Evolutionary conservation across 2,113 vertebrate species (phyloP).

Genomic region (Bos indicus): DNA sequence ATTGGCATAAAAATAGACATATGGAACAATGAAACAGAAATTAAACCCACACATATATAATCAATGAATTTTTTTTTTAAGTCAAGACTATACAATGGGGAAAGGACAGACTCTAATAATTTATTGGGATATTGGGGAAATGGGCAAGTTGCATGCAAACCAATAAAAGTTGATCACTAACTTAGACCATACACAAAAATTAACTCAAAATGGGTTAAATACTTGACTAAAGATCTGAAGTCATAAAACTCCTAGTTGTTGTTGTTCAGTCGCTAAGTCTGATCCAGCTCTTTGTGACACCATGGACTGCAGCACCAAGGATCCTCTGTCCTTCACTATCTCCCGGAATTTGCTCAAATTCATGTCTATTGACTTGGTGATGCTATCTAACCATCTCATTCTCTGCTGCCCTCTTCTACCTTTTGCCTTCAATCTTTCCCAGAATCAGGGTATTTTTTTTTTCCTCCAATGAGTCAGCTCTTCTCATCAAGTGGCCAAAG

Average conservation of each 20-base stretch:
- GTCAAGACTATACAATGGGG: background rate
- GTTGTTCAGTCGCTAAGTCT: background rate
- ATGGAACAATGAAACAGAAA: background rate
- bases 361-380: background rate
- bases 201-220: background rate
- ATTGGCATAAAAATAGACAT: background rate
- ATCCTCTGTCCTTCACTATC: background rate
- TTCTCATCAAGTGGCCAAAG: background rate
- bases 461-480: background rate
- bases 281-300: background rate
- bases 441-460: background rate
- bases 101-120: background rate
- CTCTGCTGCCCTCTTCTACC: background rate
- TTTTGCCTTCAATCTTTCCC: background rate
- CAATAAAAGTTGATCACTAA: background rate
- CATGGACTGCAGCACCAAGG: background rate
- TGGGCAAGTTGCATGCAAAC: background rate
- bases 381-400: background rate
- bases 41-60: background rate
- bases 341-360: background rate
- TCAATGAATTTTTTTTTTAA: background rate
- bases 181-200: background rate
- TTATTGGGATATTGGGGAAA: background rate
- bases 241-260: background rate
- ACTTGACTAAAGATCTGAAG: background rate